Evolutionary conservation across 2,888 invertebrate species (phyloP).

Genomic region (Meandrusa payeni): DNA sequence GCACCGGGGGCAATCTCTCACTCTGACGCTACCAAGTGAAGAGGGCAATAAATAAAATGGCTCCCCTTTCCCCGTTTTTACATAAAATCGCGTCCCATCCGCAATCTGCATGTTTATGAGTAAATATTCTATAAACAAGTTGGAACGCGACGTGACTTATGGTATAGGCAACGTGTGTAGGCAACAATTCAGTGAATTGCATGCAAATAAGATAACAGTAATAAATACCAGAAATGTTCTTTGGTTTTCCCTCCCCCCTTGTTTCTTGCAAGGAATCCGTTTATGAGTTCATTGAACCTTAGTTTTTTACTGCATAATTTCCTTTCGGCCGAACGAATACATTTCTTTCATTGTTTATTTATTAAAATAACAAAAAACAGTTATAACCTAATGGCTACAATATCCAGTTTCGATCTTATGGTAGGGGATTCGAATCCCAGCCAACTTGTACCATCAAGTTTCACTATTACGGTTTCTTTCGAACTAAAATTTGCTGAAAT

Average conservation of each 20-base stretch:
- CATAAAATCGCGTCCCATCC: constrained; percentile 78
- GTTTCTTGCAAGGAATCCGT: constrained; percentile 49
- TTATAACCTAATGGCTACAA: no score
- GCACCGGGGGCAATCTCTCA: constrained; percentile 54
- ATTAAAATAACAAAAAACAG: no score
- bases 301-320: constrained; percentile 26
- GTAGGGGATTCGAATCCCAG: no score
- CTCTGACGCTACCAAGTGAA: constrained; percentile 63
- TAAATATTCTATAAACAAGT: constrained; percentile 78
- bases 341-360: no score
- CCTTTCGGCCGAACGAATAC: no score
- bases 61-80: constrained; percentile 73
- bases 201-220: constrained; percentile 77
- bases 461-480: no score
- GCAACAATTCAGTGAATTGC: constrained; percentile 72
- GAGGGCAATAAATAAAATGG: constrained; percentile 78
- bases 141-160: constrained; percentile 50
- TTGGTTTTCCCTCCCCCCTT: constrained; percentile 45
- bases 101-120: constrained; percentile 81
- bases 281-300: constrained; percentile 53
- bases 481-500: no score
- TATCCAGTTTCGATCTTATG: no score
- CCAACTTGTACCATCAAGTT: no score
- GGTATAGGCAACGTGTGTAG: constrained; percentile 50
- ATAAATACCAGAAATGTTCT: constrained; percentile 65